Evolutionary conservation across 1,140 invertebrate genomes (phyloP).

Genomic region (Leptinotarsa undecemlineata): DNA sequence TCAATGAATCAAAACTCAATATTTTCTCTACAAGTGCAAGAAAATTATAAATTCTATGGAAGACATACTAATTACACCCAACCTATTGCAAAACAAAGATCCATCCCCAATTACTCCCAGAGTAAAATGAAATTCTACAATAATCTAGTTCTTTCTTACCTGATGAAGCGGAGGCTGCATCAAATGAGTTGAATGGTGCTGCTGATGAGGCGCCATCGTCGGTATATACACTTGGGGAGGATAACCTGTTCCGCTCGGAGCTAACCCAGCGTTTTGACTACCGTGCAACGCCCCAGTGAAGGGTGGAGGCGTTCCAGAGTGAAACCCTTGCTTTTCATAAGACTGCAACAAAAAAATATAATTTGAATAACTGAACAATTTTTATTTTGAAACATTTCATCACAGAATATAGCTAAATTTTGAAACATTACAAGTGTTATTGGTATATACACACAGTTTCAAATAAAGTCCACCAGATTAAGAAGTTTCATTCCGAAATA

Average conservation of each 20-base stretch:
- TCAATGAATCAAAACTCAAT: not conserved
- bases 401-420: too few species aligned
- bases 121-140: not conserved
- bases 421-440: too few species aligned
- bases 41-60: too few species aligned
- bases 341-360: constrained; percentile 62
- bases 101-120: too few species aligned
- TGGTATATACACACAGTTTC: too few species aligned
- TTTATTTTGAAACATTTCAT: too few species aligned
- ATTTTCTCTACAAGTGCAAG: too few species aligned
- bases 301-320: constrained; percentile 80
- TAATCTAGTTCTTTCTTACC: constrained; percentile 54
- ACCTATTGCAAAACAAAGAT: too few species aligned
- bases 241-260: constrained; percentile 67
- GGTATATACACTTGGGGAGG: constrained; percentile 72
- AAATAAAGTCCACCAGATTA: too few species aligned
- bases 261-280: constrained; percentile 72
- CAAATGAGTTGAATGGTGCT: constrained; percentile 63
- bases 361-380: too few species aligned
- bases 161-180: constrained; percentile 79
- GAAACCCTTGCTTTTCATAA: constrained; percentile 83
- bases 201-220: constrained; percentile 67
- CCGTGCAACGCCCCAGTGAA: constrained; percentile 69
- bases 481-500: too few species aligned
- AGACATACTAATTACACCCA: too few species aligned